Evolutionary conservation across 2,888 invertebrate species (phyloP).

Genomic region (Drosophila sordidula): DNA sequence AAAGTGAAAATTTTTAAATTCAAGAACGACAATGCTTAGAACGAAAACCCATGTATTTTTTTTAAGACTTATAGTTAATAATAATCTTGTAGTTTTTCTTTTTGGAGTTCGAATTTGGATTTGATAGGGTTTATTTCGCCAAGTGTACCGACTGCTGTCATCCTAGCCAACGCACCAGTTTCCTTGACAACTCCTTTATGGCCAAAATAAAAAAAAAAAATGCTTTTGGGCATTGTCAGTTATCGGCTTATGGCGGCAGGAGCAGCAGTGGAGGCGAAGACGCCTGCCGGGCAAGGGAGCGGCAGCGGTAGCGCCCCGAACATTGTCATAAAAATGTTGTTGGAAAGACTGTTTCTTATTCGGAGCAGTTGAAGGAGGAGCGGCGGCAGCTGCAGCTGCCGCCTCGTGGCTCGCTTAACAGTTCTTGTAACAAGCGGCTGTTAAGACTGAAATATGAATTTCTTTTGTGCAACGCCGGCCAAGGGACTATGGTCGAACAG

Average conservation of each 20-base stretch:
- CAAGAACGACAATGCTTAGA: too few relatives aligned
- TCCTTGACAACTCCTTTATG: constrained; percentile 74
- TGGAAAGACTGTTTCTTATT: constrained; percentile 31
- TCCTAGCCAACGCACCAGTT: constrained; percentile 71
- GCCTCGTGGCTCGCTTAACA: constrained; percentile 50
- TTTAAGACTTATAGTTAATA: too few relatives aligned
- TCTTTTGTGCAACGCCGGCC: constrained; percentile 50
- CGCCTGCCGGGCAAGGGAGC: not conserved
- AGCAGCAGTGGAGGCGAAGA: constrained; percentile 1
- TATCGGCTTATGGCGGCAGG: constrained; percentile 68
- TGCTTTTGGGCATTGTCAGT: constrained; percentile 79
- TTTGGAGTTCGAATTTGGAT: not conserved
- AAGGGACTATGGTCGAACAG: not conserved
- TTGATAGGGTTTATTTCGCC: not conserved
- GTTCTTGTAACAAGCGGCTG: constrained; percentile 55
- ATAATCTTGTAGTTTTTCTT: too few relatives aligned
- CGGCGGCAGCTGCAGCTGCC: not conserved
- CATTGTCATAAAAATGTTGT: constrained; percentile 74
- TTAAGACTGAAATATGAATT: constrained; percentile 75
- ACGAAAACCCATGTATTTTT: too few relatives aligned
- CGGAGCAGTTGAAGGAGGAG: constrained; percentile 20
- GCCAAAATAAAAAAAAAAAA: constrained; percentile 56
- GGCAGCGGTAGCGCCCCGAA: constrained; percentile 23
- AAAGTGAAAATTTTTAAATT: not conserved
- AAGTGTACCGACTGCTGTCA: constrained; percentile 34